phyloP scores from a whole-genome alignment of 2,888 invertebrate genomes.

The Trisateles emortualis region DNA sequence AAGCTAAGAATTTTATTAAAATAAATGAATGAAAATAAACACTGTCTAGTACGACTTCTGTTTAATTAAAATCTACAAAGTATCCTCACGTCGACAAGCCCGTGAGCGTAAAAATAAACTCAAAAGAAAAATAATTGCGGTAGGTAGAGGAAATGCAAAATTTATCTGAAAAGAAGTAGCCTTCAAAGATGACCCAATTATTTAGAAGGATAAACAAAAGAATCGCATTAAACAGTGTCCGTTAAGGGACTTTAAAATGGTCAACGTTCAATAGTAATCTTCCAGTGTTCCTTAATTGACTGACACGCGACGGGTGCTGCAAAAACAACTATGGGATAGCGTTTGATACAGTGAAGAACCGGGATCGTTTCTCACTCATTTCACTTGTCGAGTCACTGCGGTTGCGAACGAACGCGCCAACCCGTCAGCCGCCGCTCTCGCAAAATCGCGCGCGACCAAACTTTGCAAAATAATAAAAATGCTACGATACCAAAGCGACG shows the following conservation, averaged over 20 bases:
- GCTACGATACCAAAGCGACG: conserved; percentile 57
- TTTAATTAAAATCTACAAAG: conserved; percentile 38
- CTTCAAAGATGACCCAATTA: conserved; percentile 39
- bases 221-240: not conserved
- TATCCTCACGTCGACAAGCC: conserved; percentile 14
- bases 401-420: conserved; percentile 60
- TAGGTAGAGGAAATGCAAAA: conserved; percentile 35
- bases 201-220: not conserved
- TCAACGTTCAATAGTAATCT: conserved; percentile 52
- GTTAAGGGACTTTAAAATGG: conserved; percentile 44
- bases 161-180: conserved; percentile 33
- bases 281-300: conserved; percentile 66
- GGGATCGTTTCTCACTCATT: conserved; percentile 63
- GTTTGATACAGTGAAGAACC: conserved; percentile 52
- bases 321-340: conserved; percentile 57
- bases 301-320: conserved; percentile 55
- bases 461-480: conserved; percentile 54
- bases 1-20: conserved; percentile 31
- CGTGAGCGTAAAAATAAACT: conserved; percentile 27
- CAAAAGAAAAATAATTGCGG: conserved; percentile 25
- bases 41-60: conserved; percentile 17
- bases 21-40: conserved; percentile 36
- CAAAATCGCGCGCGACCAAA: conserved; percentile 44
- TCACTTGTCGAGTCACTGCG: conserved; percentile 70
- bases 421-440: conserved; percentile 39